phyloP scores from a whole-genome alignment of 2,797 vertebrate genomes.

The Myotis planiceps region DNA sequence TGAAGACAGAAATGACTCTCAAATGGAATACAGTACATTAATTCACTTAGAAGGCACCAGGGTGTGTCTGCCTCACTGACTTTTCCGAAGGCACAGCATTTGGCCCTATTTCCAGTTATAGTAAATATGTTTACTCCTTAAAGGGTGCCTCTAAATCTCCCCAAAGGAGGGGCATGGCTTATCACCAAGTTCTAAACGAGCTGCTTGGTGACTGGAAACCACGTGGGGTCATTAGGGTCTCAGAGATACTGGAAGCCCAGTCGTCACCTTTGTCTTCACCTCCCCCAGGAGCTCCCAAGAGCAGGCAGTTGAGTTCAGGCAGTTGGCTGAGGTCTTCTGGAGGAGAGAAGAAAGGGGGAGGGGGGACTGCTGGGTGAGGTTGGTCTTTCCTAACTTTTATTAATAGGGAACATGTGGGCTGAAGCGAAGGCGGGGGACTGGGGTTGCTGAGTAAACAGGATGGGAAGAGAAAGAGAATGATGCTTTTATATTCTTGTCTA shows the following conservation, averaged over 20 bases:
- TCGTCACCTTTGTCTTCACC: conserved; percentile 1
- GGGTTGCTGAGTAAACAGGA: conserved; percentile 72
- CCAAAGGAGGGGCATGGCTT: background rate
- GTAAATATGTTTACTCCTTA: conserved; percentile 53
- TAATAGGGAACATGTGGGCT: conserved; percentile 72
- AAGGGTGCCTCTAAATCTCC: conserved; percentile 18
- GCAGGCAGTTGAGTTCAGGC: background rate
- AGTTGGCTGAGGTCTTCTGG: conserved; percentile 18
- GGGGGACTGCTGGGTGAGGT: conserved; percentile 31
- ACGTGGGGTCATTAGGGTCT: background rate
- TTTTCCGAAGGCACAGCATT: conserved; percentile 65
- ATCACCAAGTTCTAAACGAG: conserved; percentile 31
- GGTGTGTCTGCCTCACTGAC: conserved; percentile 68
- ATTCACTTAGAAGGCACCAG: conserved; percentile 72
- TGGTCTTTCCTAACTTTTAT: conserved; percentile 62
- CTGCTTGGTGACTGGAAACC: background rate
- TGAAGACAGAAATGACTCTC: conserved; percentile 48
- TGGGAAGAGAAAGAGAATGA: conserved; percentile 67
- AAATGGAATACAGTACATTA: conserved; percentile 39
- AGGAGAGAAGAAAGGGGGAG: conserved; percentile 22
- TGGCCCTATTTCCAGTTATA: conserved; percentile 51
- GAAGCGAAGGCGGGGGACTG: conserved; percentile 29
- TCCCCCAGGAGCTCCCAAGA: background rate
- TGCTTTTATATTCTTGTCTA: conserved; percentile 69
- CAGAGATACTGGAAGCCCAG: background rate